These are phyloP conservation scores for Ciconia maguari DNA, from an alignment of 2,113 vertebrate species.

Conservation along the genomic window DNA sequence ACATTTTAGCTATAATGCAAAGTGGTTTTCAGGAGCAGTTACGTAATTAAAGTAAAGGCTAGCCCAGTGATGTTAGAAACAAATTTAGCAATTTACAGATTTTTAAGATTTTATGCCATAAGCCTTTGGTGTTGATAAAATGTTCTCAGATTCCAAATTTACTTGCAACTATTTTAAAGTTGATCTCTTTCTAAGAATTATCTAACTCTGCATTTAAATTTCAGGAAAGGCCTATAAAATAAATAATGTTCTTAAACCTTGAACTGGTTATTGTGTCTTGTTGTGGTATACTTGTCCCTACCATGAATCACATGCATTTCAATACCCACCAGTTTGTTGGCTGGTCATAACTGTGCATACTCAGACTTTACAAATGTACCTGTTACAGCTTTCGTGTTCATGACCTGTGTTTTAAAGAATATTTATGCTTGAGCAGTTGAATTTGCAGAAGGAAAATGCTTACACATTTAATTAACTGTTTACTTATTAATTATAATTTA, in stretches of 20 bases:
- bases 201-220: background rate
- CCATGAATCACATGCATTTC: background rate
- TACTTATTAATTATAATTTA: background rate
- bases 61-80: background rate
- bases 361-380: background rate
- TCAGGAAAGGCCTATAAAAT: background rate
- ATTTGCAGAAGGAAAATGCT: slow-evolving; percentile 8
- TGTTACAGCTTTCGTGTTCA: background rate
- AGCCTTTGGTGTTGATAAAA: background rate
- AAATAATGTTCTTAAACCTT: background rate
- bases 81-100: background rate
- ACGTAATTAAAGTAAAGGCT: background rate
- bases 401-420: background rate
- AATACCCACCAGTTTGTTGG: background rate
- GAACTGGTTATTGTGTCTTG: background rate
- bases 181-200: background rate
- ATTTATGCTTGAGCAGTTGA: background rate
- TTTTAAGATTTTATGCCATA: background rate
- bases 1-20: background rate
- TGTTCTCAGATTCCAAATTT: background rate
- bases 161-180: background rate
- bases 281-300: background rate
- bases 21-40: background rate
- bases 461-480: background rate
- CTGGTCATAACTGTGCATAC: background rate